Conservation (phyloP, 2,113 vertebrate genomes). For the Microcebus jonahi region DNA sequence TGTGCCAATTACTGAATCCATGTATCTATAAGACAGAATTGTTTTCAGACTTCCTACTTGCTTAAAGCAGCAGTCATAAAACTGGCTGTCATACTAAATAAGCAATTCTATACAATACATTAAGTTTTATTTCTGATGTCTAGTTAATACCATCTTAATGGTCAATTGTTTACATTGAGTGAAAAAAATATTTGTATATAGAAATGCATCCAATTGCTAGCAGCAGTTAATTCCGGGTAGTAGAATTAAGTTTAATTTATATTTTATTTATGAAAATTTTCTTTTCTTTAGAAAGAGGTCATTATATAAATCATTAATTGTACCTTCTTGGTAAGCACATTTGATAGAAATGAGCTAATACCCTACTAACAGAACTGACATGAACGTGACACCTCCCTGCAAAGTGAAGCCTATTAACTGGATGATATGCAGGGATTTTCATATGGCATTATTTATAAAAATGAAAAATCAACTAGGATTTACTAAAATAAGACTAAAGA, state of each 20-base stretch:
- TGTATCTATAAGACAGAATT: neutral
- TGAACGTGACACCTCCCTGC: neutral
- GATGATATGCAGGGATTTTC: neutral
- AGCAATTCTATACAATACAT: neutral
- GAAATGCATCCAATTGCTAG: neutral
- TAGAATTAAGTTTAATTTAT: neutral
- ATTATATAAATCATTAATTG: neutral
- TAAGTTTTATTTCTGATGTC: neutral
- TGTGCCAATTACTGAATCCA: neutral
- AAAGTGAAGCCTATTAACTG: neutral
- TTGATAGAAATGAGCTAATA: neutral
- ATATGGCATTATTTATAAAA: neutral
- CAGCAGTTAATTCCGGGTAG: neutral
- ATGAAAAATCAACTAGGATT: neutral
- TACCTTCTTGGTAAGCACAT: neutral
- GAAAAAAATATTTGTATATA: neutral
- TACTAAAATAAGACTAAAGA: neutral
- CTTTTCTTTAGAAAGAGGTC: neutral
- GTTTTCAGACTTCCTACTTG: neutral
- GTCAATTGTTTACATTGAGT: neutral
- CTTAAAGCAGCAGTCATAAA: neutral
- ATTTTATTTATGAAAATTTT: neutral
- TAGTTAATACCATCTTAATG: neutral
- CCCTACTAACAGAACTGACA: neutral
- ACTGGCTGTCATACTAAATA: neutral